Conservation (phyloP, 2,888 invertebrate species). For the Orchesella flavescens region DNA sequence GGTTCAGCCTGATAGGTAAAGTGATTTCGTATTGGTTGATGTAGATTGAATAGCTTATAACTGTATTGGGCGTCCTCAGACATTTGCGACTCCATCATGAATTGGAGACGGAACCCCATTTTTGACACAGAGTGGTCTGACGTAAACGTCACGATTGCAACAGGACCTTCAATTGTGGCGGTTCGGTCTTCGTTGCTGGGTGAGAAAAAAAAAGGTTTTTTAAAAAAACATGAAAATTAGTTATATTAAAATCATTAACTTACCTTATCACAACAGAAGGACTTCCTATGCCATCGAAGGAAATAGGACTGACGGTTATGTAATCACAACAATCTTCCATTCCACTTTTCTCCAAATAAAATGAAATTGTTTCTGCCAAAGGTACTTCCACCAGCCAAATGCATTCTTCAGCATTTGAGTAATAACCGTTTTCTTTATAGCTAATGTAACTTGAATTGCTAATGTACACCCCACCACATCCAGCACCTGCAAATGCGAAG, state of each 20-base stretch:
- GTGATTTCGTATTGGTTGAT: neutral
- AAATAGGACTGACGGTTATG: slow-evolving; percentile 10
- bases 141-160: slow-evolving; percentile 27
- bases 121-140: slow-evolving; percentile 34
- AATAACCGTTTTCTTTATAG: slow-evolving; percentile 25
- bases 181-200: no score
- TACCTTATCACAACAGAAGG: no score
- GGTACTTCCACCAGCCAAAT: slow-evolving; percentile 31
- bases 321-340: slow-evolving; percentile 43
- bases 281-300: neutral
- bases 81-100: neutral
- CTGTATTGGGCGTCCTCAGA: neutral
- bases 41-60: neutral
- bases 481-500: no score
- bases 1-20: neutral
- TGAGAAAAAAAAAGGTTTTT: no score
- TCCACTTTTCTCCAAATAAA: slow-evolving; percentile 2
- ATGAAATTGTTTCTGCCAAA: slow-evolving; percentile 13
- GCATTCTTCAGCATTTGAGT: slow-evolving; percentile 37
- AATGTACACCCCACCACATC: slow-evolving; percentile 36
- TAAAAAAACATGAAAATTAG: no score
- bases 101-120: slow-evolving; percentile 23
- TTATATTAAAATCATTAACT: no score
- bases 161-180: slow-evolving; percentile 24
- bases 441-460: slow-evolving; percentile 14